Evolutionary conservation across 2,888 invertebrate species (phyloP), one percentile per base, ranked within the genome.

Genomic region (Sphinx pinastri): DNA sequence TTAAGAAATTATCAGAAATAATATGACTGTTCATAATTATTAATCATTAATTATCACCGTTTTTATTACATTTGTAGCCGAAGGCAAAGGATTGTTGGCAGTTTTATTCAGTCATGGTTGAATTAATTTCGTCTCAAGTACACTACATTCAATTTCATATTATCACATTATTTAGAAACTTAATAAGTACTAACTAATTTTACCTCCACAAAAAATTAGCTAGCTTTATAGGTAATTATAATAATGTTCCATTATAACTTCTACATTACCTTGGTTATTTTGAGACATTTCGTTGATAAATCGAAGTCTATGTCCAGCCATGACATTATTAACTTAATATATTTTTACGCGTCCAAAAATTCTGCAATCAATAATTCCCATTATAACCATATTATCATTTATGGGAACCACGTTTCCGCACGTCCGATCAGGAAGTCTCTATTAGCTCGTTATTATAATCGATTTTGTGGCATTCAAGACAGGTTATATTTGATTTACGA

Each of bases 251-350:
- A 7, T 4, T 38, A 7, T 38, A 38, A 38, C 8, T 38, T 8
- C 38, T 38, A 38, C 38, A 8, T 38, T 8, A 38, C 38, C 5
- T 38, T 38, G 6, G 7, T 38, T 38, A 51, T 19, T 19, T 19
- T 19, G 19, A 5, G 19, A 12, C 16, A 19, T 19, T 49, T 13
- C 19, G 12, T 49, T 5, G 6, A 49, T 3, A 25, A 49, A 19
- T 13, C 7, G 13, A 63, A 10, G 49, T 63, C 16, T 25, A 13
- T 19, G 13, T 6, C 63, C 49, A 63, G 19, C 49, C 63, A 11
- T 63, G 63, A 49, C 16, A 19, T 47, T 63, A 63, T 49, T 12
- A 13, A 47, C 13, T 13, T 63, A 19, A 63, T 60, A 47, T n/a
- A 45, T 47, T 19, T 49, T 16, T 25, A 47, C 12, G 12, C 49